Conservation (phyloP, 2,888 invertebrate species). For the Pseudococcus viburni region DNA sequence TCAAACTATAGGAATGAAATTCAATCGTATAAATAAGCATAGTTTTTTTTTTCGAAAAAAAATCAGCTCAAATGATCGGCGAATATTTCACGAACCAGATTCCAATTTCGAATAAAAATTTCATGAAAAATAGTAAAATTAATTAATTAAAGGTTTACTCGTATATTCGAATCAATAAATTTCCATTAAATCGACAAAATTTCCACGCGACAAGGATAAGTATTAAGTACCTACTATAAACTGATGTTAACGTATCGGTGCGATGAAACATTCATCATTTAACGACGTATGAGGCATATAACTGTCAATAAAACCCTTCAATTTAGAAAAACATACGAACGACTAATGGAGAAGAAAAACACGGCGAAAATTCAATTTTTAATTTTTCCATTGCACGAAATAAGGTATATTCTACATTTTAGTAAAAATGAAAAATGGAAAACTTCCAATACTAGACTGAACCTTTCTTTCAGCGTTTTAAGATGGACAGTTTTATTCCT, state of each 20-base stretch:
- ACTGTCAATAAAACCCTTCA: neutral
- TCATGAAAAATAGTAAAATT: neutral
- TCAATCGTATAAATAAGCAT: too few relatives aligned
- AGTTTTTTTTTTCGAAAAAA: too few relatives aligned
- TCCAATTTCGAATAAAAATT: too few relatives aligned
- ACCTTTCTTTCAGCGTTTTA: neutral
- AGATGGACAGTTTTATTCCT: slow-evolving; percentile 27
- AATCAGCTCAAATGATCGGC: too few relatives aligned
- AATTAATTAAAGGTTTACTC: neutral
- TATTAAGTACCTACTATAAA: neutral
- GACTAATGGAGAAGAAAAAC: neutral
- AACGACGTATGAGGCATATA: neutral
- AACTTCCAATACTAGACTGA: neutral
- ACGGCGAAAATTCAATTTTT: neutral
- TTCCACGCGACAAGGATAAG: neutral
- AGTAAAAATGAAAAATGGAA: neutral
- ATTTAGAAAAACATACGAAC: neutral
- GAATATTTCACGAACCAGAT: too few relatives aligned
- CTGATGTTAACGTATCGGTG: neutral
- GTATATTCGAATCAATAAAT: neutral
- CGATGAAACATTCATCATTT: slow-evolving; percentile 10
- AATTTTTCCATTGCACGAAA: neutral
- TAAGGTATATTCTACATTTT: neutral
- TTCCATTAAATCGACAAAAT: neutral
- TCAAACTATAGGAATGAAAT: neutral